Percentiles rank a stretch among this genome's conserved stretches.
Evolutionary conservation across 2,113 vertebrate genomes (phyloP).

Genomic region (Octodon degus): DNA sequence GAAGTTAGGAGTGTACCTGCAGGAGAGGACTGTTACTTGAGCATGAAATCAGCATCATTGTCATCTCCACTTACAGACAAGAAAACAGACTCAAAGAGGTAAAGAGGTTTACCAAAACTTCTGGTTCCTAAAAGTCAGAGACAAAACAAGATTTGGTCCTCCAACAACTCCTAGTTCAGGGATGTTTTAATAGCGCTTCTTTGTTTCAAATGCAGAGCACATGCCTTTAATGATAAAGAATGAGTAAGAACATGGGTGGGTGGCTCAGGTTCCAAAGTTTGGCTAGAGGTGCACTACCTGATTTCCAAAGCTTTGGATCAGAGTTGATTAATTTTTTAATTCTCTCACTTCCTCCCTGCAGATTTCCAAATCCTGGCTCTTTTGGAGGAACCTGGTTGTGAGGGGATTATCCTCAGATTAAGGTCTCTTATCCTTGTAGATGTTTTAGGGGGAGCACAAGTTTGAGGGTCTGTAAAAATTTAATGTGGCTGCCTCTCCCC

Average conservation of each 20-base stretch:
- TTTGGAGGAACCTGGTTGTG: conserved; percentile 12
- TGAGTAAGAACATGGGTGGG: background rate
- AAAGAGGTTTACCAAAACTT: conserved; percentile 87
- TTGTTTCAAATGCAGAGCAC: background rate
- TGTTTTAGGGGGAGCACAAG: background rate
- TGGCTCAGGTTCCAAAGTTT: background rate
- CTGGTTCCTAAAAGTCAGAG: background rate
- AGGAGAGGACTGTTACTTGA: background rate
- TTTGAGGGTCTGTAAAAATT: background rate
- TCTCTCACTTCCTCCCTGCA: background rate
- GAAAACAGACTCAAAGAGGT: background rate
- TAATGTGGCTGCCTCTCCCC: background rate
- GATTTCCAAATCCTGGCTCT: background rate
- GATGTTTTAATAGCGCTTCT: background rate
- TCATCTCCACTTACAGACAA: background rate
- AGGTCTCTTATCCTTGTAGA: background rate
- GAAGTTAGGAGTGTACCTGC: background rate
- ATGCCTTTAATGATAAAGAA: conserved; percentile 6
- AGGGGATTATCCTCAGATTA: background rate
- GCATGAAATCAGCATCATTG: background rate
- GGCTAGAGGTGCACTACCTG: background rate
- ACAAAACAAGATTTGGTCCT: background rate
- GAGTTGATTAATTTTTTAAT: conserved; percentile 39
- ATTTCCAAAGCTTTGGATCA: conserved; percentile 23
- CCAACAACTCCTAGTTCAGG: background rate